Conservation (phyloP, 2,797 vertebrate genomes). For the Dallia pectoralis region DNA sequence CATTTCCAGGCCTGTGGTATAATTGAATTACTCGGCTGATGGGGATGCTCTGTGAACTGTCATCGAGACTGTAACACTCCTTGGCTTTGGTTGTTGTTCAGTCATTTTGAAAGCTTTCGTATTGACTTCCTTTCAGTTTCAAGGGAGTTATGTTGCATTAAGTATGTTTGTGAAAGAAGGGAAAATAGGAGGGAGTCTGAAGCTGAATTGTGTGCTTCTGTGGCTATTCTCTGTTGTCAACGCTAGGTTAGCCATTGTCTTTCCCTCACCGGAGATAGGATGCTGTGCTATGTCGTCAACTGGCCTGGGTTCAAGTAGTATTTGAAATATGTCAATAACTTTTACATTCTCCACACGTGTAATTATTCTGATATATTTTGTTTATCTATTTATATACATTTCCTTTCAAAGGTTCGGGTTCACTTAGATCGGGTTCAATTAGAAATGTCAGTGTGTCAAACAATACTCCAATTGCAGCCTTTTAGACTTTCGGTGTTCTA, state of each 20-base stretch:
- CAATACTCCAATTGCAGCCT: too few species aligned
- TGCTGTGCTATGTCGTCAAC: neutral
- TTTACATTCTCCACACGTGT: too few species aligned
- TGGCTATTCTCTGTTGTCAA: neutral
- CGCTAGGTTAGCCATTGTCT: neutral
- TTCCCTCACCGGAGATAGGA: neutral
- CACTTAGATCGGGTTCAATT: too few species aligned
- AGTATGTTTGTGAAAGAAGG: constrained; percentile 24
- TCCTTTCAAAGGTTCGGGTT: too few species aligned
- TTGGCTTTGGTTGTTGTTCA: neutral
- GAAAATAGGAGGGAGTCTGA: constrained; percentile 62
- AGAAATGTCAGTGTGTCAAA: too few species aligned
- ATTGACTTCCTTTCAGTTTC: neutral
- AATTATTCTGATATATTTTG: too few species aligned
- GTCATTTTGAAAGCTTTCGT: neutral
- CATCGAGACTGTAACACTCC: neutral
- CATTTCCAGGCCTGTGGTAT: constrained; percentile 4
- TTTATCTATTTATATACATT: too few species aligned
- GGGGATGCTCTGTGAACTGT: neutral
- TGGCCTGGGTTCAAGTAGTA: too few species aligned
- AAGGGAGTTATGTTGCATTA: neutral
- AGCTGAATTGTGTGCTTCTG: constrained; percentile 21
- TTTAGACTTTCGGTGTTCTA: too few species aligned
- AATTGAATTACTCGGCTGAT: neutral
- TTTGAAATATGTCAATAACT: too few species aligned